A percentile compares a stretch with the other conserved stretches of the same genome.
phyloP scores from a whole-genome alignment of 92 coral and sea anemone genomes.

The Phenganax stokvisi region DNA sequence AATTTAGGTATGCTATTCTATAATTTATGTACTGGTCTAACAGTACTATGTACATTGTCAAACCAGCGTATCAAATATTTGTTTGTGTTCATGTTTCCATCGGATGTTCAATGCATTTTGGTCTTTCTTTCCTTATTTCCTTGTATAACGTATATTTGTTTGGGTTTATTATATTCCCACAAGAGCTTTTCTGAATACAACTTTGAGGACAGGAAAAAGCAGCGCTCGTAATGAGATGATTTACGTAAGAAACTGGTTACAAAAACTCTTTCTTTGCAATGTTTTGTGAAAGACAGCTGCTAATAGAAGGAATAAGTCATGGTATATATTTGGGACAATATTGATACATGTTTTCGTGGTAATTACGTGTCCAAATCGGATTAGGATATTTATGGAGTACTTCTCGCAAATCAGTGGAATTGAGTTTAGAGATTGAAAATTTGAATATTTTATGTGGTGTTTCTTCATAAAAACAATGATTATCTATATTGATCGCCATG shows the following conservation, averaged over 20 bases:
- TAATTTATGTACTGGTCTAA: too few species aligned
- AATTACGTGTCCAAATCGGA: not conserved
- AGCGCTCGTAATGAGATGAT: not conserved
- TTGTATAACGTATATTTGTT: not conserved
- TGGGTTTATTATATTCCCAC: not conserved
- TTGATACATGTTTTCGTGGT: not conserved
- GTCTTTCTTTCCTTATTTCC: not conserved
- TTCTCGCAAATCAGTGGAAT: too few species aligned
- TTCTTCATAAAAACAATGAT: too few species aligned
- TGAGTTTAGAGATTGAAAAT: too few species aligned
- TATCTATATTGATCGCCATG: too few species aligned
- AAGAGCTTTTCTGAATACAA: not conserved
- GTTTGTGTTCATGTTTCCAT: not conserved
- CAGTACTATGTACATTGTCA: too few species aligned
- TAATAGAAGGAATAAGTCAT: not conserved
- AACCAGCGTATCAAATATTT: too few species aligned
- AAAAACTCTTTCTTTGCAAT: slow-evolving; percentile 13
- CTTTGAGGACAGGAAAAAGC: not conserved
- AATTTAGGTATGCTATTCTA: too few species aligned
- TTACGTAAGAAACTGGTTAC: not conserved
- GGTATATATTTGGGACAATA: not conserved
- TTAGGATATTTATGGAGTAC: too few species aligned
- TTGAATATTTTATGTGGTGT: too few species aligned
- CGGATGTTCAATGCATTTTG: not conserved
- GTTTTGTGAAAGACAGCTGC: slow-evolving; percentile 6